Percentiles rank a stretch among this genome's conserved stretches.
These are phyloP conservation scores for Maniola hyperantus DNA, from an alignment of 2,888 invertebrate genomes.

Conservation along the genomic window DNA sequence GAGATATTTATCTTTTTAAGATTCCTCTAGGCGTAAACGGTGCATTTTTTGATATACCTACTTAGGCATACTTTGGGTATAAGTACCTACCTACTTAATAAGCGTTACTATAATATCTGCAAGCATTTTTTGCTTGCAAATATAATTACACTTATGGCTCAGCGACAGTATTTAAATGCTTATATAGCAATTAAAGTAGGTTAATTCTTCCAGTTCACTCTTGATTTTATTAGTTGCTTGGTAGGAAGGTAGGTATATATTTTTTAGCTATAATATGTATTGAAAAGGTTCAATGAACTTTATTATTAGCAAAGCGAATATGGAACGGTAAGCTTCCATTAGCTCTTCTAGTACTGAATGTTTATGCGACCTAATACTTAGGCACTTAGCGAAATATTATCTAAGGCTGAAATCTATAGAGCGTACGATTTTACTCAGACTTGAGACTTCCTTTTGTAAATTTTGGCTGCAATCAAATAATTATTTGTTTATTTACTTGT, in stretches of 20 bases:
- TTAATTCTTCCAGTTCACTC: neutral
- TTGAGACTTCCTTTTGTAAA: no score
- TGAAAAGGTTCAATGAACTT: constrained; percentile 2
- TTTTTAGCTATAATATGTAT: neutral
- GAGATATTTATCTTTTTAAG: neutral
- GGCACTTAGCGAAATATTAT: neutral
- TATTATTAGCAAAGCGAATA: neutral
- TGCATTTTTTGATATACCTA: no score
- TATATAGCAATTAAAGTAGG: constrained; percentile 1
- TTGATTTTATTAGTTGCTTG: neutral
- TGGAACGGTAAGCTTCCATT: constrained; percentile 10
- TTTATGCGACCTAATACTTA: constrained; percentile 9
- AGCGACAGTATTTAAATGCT: neutral
- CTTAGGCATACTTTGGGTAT: no score
- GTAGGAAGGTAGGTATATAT: no score
- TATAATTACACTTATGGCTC: neutral
- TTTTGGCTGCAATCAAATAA: no score
- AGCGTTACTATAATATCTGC: neutral
- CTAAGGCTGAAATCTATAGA: neutral
- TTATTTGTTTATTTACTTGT: no score
- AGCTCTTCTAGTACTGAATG: neutral
- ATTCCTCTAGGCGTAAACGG: neutral
- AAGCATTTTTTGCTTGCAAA: neutral
- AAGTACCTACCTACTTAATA: neutral
- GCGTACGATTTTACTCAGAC: no score